These are phyloP conservation scores for Ceraclea dissimilis DNA, from an alignment of 2,888 invertebrate genomes.

Conservation along the genomic window DNA sequence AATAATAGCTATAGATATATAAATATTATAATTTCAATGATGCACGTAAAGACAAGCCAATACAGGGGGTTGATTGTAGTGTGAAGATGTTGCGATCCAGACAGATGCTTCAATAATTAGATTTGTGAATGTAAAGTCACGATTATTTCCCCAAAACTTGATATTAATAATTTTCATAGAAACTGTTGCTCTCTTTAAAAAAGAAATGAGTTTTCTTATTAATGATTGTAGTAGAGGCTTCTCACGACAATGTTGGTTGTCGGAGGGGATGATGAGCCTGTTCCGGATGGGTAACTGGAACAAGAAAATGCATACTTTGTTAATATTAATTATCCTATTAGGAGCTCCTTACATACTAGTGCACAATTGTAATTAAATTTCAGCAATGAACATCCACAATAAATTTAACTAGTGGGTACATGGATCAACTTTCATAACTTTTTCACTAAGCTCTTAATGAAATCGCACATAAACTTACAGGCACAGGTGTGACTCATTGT, in stretches of 20 bases:
- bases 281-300: slow-evolving; percentile 26
- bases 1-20: slow-evolving; percentile 1
- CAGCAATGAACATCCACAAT: too few relatives aligned
- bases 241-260: not conserved
- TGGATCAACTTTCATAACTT: not conserved
- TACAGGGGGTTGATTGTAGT: not conserved
- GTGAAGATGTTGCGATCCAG: slow-evolving; percentile 1
- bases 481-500: too few relatives aligned
- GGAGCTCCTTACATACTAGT: too few relatives aligned
- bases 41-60: not conserved
- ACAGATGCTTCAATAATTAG: slow-evolving; percentile 3
- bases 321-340: too few relatives aligned
- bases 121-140: slow-evolving; percentile 24
- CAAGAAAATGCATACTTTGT: slow-evolving; percentile 16
- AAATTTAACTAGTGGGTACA: too few relatives aligned
- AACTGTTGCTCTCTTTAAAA: slow-evolving; percentile 11
- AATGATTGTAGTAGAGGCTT: not conserved
- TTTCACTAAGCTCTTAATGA: not conserved
- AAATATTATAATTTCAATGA: slow-evolving; percentile 2
- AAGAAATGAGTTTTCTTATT: slow-evolving; percentile 8
- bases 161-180: slow-evolving; percentile 9
- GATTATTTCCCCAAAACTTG: slow-evolving; percentile 22
- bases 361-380: too few relatives aligned
- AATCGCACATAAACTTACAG: too few relatives aligned
- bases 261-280: slow-evolving; percentile 23